Evolutionary conservation across 2,113 vertebrate genomes (phyloP), one percentile per base, ranked within the genome.

Genomic region (Illadopsis cleaveri): DNA sequence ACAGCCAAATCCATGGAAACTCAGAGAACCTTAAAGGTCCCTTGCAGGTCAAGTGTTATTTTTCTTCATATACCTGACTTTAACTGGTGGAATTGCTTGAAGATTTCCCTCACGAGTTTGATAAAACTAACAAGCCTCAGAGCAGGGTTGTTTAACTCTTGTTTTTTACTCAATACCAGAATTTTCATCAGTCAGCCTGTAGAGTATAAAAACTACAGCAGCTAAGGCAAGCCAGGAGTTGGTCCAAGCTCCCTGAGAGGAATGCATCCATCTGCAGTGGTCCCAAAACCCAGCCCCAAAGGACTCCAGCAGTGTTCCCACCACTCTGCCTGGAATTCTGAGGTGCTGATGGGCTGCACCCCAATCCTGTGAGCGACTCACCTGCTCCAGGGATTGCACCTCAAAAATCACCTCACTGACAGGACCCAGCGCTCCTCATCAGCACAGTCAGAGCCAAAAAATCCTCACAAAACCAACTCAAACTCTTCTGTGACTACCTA

Each of bases 321-420:
- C 8, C 38, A 7, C 28, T 47, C 11, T n/a, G 10, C 33, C n/a
- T 47, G 56, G 56, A 78, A 86, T 69, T n/a, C 64, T 24, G 35
- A 47, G 42, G 15, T 6, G 33, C 57, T 53, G 17, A 2, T 7
- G 62, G 51, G 58, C 48, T 77, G 64, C 37, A 15, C 40, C 68
- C 37, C 9, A 8, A 2, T 6, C 5, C 3, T 16, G 9, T 18
- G 50, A 54, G 45, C 0, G 2, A 17, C 1, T 15, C 44, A 10
- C 1, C 15, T 7, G n/a, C 48, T 48, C 68, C 30, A 27, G 1
- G 19, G 31, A 51, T 6, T 5, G 38, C 64, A 48, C 5, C 51
- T 53, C 3, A 42, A 51, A 27, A 35, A 45, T 11, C 12, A 25
- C 10, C 44, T 40, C 62, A 3, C 17, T 37, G 45, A 48, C 0